Evolutionary conservation across 1,140 invertebrate species (phyloP).

Genomic region (Trichogramma pretiosum): DNA sequence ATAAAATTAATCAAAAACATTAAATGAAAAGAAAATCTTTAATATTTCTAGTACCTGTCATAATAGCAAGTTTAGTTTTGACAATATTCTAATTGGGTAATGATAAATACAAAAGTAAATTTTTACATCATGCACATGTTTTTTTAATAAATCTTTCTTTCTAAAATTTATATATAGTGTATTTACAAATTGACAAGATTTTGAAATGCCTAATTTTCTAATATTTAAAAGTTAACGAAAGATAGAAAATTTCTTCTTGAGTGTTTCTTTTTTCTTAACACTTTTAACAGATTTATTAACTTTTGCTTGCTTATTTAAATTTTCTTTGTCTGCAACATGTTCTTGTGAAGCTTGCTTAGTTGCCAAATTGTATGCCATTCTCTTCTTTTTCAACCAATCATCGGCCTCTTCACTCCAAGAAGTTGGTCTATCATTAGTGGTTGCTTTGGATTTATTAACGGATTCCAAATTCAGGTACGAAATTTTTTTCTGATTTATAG

Average conservation of each 20-base stretch:
- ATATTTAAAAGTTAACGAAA: slow-evolving; percentile 34
- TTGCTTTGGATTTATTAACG: slow-evolving; percentile 14
- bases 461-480: slow-evolving; percentile 28
- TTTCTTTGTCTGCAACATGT: slow-evolving; percentile 31
- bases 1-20: neutral
- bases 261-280: slow-evolving; percentile 25
- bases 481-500: slow-evolving; percentile 18
- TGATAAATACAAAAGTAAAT: no score
- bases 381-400: slow-evolving; percentile 37
- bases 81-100: no score
- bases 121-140: neutral
- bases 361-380: slow-evolving; percentile 32
- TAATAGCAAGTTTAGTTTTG: no score
- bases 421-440: slow-evolving; percentile 26
- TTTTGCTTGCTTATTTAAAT: slow-evolving; percentile 18
- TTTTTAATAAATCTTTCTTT: slow-evolving; percentile 9
- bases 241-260: slow-evolving; percentile 33
- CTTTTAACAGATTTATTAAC: slow-evolving; percentile 17
- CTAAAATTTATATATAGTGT: no score
- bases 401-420: slow-evolving; percentile 38
- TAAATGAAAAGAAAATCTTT: no score
- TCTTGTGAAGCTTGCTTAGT: slow-evolving; percentile 21
- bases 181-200: neutral
- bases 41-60: no score
- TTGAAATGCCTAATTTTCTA: slow-evolving; percentile 2